These are phyloP conservation scores for Okamejei kenojei DNA, from an alignment of 2,797 vertebrate genomes.

Conservation along the genomic window DNA sequence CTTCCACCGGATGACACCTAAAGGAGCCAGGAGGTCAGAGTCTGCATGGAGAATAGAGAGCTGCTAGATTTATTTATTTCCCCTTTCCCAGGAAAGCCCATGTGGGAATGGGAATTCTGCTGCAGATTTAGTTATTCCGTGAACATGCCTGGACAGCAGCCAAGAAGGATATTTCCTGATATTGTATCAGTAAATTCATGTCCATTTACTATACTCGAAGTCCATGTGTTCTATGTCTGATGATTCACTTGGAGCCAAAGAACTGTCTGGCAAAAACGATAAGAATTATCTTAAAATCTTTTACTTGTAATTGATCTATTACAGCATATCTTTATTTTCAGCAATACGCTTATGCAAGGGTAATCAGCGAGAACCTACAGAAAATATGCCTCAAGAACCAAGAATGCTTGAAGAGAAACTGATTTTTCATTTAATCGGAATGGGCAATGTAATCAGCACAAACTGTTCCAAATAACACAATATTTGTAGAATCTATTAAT, in stretches of 20 bases:
- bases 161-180: conserved; percentile 16
- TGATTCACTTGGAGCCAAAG: not conserved
- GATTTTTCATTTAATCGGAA: conserved; percentile 1
- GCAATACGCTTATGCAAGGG: not conserved
- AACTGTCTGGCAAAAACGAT: not conserved
- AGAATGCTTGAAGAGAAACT: not conserved
- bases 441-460: not conserved
- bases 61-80: not conserved
- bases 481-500: conserved; percentile 24
- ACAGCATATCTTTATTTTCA: not conserved
- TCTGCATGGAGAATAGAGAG: not conserved
- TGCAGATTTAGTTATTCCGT: not conserved
- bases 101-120: not conserved
- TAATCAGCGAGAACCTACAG: not conserved
- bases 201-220: conserved; percentile 1
- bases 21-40: not conserved
- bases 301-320: not conserved
- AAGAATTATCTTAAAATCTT: not conserved
- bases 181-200: not conserved
- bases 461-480: not conserved
- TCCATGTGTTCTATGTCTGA: not conserved
- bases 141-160: not conserved
- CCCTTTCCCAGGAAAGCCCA: not conserved
- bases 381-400: not conserved
- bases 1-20: not conserved